Evolutionary conservation across 2,888 invertebrate species (phyloP).

Genomic region (Acanthococcus lagerstroemiae): DNA sequence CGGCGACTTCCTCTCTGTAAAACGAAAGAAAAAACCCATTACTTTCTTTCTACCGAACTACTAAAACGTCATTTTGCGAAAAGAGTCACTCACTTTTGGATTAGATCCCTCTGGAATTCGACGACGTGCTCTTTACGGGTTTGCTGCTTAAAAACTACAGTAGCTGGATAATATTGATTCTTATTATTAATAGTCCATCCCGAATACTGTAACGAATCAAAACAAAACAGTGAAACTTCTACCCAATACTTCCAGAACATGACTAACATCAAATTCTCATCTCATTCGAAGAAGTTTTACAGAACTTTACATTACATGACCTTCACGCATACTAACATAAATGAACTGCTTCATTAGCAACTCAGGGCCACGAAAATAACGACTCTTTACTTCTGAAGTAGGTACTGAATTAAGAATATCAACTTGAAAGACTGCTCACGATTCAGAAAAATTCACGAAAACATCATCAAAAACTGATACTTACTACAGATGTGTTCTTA

Average conservation of each 20-base stretch:
- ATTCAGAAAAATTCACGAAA: neutral
- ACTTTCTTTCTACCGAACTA: neutral
- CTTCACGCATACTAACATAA: too few relatives aligned
- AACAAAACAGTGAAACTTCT: neutral
- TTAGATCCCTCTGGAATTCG: conserved; percentile 43
- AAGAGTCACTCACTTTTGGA: conserved; percentile 35
- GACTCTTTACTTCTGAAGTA: too few relatives aligned
- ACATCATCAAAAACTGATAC: conserved; percentile 38
- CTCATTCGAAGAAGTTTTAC: too few relatives aligned
- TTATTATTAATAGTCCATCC: conserved; percentile 53
- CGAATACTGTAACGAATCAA: conserved; percentile 45
- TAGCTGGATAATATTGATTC: conserved; percentile 51
- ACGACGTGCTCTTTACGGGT: conserved; percentile 46
- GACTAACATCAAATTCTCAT: too few relatives aligned
- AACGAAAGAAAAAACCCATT: neutral
- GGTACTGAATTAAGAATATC: too few relatives aligned
- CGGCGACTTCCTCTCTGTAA: neutral
- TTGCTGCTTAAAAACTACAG: conserved; percentile 46
- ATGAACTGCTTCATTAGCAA: too few relatives aligned
- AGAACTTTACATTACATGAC: too few relatives aligned
- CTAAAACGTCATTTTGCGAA: too few relatives aligned
- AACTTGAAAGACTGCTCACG: conserved; percentile 3
- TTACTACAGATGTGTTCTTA: conserved; percentile 54
- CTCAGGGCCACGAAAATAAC: too few relatives aligned
- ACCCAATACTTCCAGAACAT: too few relatives aligned